A percentile compares a stretch with the other conserved stretches of the same genome.
Conservation (phyloP, 2,888 invertebrate genomes). For the Morpho achilles region DNA sequence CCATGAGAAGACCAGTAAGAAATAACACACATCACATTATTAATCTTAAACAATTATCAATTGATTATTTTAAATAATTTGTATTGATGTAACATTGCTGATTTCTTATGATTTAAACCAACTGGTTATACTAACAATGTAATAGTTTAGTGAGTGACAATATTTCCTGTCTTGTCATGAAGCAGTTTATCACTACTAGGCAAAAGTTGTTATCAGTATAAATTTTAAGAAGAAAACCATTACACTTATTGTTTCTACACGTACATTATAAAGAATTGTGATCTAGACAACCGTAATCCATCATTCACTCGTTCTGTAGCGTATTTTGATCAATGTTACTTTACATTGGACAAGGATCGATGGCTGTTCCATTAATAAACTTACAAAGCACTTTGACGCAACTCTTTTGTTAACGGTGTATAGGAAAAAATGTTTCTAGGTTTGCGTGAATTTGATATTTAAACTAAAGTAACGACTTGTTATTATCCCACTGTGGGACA, state of each 20-base stretch:
- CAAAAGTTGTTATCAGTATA: not conserved
- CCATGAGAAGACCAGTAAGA: no score
- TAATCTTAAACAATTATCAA: no score
- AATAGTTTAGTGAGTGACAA: no score
- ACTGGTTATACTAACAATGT: no score
- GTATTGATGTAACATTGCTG: no score
- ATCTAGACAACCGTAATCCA: slow-evolving; percentile 40
- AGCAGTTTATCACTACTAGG: not conserved
- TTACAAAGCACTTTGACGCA: slow-evolving; percentile 29
- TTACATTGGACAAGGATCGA: slow-evolving; percentile 46
- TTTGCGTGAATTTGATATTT: slow-evolving; percentile 1
- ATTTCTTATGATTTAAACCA: no score
- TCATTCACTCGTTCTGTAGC: slow-evolving; percentile 35
- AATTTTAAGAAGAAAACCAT: slow-evolving; percentile 10
- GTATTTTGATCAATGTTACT: slow-evolving; percentile 45
- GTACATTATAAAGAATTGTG: slow-evolving; percentile 24
- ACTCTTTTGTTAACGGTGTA: slow-evolving; percentile 19
- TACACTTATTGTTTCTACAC: slow-evolving; percentile 14
- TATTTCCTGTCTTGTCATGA: not conserved
- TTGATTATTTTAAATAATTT: no score
- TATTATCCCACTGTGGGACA: no score
- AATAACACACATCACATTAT: no score
- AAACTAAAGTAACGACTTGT: not conserved
- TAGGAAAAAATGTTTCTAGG: slow-evolving; percentile 4
- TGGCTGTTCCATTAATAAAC: slow-evolving; percentile 31